A percentile compares a stretch with the other conserved stretches of the same genome.
These are phyloP conservation scores for Argynnis bischoffii DNA, from an alignment of 2,888 invertebrate genomes.

Conservation along the genomic window DNA sequence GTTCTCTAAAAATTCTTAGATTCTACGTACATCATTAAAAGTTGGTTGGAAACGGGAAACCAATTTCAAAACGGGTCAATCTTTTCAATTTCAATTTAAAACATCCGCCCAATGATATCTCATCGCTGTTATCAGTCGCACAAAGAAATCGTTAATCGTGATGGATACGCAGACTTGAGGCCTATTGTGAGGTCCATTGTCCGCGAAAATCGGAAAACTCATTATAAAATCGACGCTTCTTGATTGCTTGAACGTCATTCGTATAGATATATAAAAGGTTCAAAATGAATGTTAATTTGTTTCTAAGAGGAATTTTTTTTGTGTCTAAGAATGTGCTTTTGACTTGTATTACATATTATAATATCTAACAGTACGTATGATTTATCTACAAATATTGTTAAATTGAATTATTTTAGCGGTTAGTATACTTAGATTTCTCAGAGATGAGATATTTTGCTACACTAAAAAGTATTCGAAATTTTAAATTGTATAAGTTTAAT, in stretches of 20 bases:
- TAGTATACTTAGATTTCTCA: too few relatives aligned
- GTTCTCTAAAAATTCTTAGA: background rate
- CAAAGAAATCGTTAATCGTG: constrained; percentile 63
- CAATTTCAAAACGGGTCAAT: constrained; percentile 37
- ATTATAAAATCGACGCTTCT: constrained; percentile 36
- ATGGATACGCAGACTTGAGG: constrained; percentile 55
- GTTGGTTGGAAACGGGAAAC: constrained; percentile 25
- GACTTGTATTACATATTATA: too few relatives aligned
- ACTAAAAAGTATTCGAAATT: too few relatives aligned
- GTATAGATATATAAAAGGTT: constrained; percentile 29
- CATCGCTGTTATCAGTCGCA: constrained; percentile 41
- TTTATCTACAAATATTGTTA: too few relatives aligned
- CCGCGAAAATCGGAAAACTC: constrained; percentile 38
- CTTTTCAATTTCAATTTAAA: constrained; percentile 33
- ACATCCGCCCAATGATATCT: constrained; percentile 37
- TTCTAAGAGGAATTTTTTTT: background rate
- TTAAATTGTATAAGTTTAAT: too few relatives aligned
- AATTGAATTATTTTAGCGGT: too few relatives aligned
- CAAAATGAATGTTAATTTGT: constrained; percentile 6
- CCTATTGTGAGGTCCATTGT: constrained; percentile 50
- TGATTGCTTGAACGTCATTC: constrained; percentile 37
- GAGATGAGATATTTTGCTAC: too few relatives aligned
- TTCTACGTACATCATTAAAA: constrained; percentile 24
- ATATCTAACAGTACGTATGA: too few relatives aligned
- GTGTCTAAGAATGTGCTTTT: background rate